Conservation (phyloP, 2,113 vertebrate genomes). For the Esox niger region DNA sequence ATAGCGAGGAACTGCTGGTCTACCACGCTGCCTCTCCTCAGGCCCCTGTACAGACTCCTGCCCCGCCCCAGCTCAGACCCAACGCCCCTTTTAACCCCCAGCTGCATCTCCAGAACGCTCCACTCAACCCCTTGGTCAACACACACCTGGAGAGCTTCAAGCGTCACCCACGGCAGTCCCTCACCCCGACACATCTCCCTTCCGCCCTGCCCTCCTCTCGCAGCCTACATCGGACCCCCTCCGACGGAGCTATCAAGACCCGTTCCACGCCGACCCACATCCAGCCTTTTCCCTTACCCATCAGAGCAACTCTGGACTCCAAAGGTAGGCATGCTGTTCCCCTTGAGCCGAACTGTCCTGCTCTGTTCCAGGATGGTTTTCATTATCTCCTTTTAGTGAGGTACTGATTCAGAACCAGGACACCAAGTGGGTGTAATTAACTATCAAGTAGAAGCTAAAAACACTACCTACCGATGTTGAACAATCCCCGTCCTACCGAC, state of each 20-base stretch:
- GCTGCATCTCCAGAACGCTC: constrained; percentile 69
- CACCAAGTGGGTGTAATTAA: too few species aligned
- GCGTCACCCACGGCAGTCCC: constrained; percentile 87
- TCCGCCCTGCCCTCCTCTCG: constrained; percentile 71
- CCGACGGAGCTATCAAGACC: constrained; percentile 91
- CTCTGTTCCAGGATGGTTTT: too few species aligned
- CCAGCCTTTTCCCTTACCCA: constrained; percentile 47
- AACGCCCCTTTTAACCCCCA: constrained; percentile 74
- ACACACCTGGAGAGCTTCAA: constrained; percentile 93
- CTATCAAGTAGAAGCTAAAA: neutral
- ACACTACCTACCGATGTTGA: too few species aligned
- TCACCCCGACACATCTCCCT: constrained; percentile 92
- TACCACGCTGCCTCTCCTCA: constrained; percentile 79
- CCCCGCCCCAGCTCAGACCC: constrained; percentile 69
- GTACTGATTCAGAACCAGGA: too few species aligned
- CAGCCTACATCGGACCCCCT: constrained; percentile 85
- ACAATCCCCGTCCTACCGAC: neutral
- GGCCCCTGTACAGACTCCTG: constrained; percentile 72
- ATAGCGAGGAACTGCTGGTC: constrained; percentile 89
- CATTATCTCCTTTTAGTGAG: too few species aligned
- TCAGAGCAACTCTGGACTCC: constrained; percentile 47
- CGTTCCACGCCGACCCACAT: constrained; percentile 49
- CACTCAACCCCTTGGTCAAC: constrained; percentile 88
- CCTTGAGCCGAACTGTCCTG: too few species aligned
- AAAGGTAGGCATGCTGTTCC: constrained; percentile 48